Evolutionary conservation across 64 coral and sea anemone genomes (phyloP), one percentile per base, ranked within the genome.

Genomic region (Pocillopora damicornis): DNA sequence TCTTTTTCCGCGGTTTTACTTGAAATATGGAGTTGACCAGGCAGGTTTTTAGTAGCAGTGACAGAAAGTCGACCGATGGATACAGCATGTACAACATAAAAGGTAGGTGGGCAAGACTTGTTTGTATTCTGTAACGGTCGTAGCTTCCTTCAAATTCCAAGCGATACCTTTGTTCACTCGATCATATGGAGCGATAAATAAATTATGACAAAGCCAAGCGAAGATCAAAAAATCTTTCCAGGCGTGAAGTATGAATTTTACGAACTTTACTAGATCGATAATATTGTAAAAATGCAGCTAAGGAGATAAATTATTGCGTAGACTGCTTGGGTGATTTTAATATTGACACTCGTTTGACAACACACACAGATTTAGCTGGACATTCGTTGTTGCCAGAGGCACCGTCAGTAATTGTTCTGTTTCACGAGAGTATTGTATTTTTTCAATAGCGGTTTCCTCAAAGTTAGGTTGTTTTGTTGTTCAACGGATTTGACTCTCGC

Each of bases 1-100:
- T 77, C 58, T 87, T 88, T 78, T 26, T 78, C 3, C 64, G 58
- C 71, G 69, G 35, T 84, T 75, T 66, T 51, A 5, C 61, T 59
- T 76, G 2, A 85, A 84, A 51, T 51, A 93, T 93, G 91, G 91
- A 93, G 61, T 88, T 93, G 64, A 79, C 91, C 57, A 93, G 72
- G 87, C 88, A 93, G n/a, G 74, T 93, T 57, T 93, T 93, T 76
- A 79, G 91, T 45, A 60, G 87, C 65, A 85, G 81, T 37, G 81
- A 85, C 58, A 18, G 81, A 25, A 73, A 85, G 71, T 85, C 81
- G 15, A 56, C 65, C 15, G 64, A 85, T 37, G 81, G 81, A 18
- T 85, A 85, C 81, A 85, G 81, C 81, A 72, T 85, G 81, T 85
- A 72, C 13, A 57, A 17, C 37, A 85, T 85, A 68, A 85, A 85